These are phyloP conservation scores for Troides oblongomaculatus DNA, from an alignment of 2,888 invertebrate genomes.

Conservation along the genomic window DNA sequence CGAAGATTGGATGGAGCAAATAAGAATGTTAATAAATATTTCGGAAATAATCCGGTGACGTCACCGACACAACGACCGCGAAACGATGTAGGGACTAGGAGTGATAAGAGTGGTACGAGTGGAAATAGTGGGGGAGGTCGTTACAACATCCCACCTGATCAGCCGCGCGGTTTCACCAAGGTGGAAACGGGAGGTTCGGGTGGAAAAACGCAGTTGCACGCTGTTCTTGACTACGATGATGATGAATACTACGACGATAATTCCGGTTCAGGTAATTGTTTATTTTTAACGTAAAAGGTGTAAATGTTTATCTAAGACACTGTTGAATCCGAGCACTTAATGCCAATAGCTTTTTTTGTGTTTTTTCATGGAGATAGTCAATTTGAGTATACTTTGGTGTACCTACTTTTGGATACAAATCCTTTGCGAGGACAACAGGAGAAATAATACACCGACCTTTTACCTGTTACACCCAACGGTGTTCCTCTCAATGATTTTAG, in stretches of 20 bases:
- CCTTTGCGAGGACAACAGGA: no score
- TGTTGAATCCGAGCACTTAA: no score
- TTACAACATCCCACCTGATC: constrained; percentile 64
- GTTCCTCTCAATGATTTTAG: no score
- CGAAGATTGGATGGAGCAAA: constrained; percentile 64
- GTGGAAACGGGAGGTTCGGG: constrained; percentile 79
- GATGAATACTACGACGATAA: constrained; percentile 82
- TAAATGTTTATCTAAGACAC: background rate
- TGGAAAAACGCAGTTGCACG: constrained; percentile 84
- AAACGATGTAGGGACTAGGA: constrained; percentile 67
- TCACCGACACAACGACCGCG: constrained; percentile 46
- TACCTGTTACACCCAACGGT: no score
- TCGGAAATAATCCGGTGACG: constrained; percentile 49
- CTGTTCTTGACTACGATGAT: constrained; percentile 86
- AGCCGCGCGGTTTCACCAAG: constrained; percentile 83
- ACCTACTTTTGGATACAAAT: no score
- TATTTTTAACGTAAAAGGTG: background rate
- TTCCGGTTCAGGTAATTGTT: constrained; percentile 67
- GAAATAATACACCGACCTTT: no score
- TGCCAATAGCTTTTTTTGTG: no score
- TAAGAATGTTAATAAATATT: constrained; percentile 64
- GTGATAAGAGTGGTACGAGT: constrained; percentile 59
- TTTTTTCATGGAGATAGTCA: no score
- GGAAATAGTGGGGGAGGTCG: constrained; percentile 40
- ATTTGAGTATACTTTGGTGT: no score